phyloP scores from a whole-genome alignment of 2,888 invertebrate genomes.

The Lasioglossum zephyrum region DNA sequence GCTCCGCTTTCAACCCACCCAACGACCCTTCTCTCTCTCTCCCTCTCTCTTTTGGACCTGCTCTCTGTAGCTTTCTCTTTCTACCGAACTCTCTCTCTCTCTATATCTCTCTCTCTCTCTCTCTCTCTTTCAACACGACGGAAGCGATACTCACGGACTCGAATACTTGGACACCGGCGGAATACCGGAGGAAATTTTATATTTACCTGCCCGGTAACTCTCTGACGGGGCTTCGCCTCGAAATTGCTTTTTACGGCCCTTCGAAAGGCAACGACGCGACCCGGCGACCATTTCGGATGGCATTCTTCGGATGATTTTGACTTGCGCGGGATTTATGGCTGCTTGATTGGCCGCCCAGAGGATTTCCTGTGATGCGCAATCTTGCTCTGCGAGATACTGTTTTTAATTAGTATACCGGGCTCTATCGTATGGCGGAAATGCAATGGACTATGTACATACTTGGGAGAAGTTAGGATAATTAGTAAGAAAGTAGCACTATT shows the following conservation, averaged over 20 bases:
- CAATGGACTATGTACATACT: no score
- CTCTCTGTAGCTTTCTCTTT: no score
- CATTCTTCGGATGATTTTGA: neutral
- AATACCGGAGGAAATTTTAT: conserved; percentile 9
- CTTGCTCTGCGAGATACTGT: no score
- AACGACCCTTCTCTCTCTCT: neutral
- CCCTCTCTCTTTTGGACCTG: no score
- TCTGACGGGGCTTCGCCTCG: neutral
- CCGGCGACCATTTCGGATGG: neutral
- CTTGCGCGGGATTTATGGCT: no score
- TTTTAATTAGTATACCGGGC: no score
- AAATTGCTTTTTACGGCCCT: neutral
- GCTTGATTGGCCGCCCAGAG: no score
- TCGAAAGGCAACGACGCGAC: neutral
- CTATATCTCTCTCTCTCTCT: neutral
- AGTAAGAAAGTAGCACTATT: no score
- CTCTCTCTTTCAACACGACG: neutral
- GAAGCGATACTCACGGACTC: neutral
- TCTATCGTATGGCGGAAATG: no score
- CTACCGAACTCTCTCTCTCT: neutral
- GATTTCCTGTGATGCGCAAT: no score
- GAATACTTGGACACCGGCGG: neutral
- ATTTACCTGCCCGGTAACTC: neutral
- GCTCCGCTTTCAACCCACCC: conserved; percentile 24
- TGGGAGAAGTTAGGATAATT: no score